Percentiles rank a stretch among this genome's conserved stretches.
phyloP scores from a whole-genome alignment of 2,797 vertebrate genomes.

The Pyrocephalus nanus region DNA sequence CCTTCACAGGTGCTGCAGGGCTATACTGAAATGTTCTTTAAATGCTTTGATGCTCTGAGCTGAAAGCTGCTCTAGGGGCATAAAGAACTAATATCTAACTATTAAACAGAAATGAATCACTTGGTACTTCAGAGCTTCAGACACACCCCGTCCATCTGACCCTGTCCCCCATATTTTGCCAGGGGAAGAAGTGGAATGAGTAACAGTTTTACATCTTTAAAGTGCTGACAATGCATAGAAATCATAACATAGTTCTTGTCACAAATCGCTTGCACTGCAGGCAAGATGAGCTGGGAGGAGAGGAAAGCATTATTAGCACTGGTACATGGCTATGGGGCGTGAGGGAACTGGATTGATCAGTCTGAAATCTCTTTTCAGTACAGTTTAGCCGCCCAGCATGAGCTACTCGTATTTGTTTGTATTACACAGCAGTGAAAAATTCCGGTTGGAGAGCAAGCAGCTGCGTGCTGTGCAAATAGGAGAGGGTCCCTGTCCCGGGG shows the following conservation, averaged over 20 bases:
- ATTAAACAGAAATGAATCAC: not conserved
- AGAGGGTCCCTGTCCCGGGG: not conserved
- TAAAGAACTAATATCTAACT: not conserved
- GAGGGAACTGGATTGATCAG: not conserved
- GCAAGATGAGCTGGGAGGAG: not conserved
- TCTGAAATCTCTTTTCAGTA: conserved; percentile 26
- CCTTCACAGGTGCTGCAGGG: conserved; percentile 5
- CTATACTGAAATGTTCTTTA: not conserved
- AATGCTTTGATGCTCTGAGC: not conserved
- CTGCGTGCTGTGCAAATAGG: not conserved
- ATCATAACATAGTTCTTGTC: not conserved
- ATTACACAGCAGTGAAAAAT: conserved; percentile 32
- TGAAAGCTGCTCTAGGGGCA: not conserved
- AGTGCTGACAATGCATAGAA: not conserved
- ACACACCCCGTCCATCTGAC: not conserved
- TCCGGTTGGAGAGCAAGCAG: not conserved
- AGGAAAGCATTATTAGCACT: not conserved
- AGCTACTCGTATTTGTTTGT: conserved; percentile 10
- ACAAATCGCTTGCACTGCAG: not conserved
- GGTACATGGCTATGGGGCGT: not conserved
- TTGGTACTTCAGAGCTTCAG: not conserved
- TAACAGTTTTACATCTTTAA: not conserved
- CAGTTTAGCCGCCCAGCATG: not conserved
- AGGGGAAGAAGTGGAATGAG: not conserved
- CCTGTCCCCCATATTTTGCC: not conserved